These are phyloP conservation scores for Pseudoatta argentina DNA, from an alignment of 1,140 invertebrate species.

Conservation along the genomic window DNA sequence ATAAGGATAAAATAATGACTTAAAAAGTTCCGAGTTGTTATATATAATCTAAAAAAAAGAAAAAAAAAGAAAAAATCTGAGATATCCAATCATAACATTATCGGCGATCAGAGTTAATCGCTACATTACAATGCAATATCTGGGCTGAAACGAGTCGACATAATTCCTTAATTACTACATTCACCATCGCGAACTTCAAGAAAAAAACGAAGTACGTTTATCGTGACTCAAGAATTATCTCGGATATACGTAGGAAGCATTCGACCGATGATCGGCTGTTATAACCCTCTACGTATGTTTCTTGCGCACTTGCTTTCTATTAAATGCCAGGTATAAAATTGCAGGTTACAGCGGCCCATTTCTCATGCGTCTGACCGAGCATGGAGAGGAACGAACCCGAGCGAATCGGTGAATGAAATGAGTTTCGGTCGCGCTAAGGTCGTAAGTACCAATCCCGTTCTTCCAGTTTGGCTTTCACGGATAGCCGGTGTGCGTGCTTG, in stretches of 20 bases:
- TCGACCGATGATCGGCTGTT: slow-evolving; percentile 40
- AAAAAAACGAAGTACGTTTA: slow-evolving; percentile 16
- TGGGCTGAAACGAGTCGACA: slow-evolving; percentile 25
- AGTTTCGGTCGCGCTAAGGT: slow-evolving; percentile 72
- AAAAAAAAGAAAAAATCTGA: neutral
- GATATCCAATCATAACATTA: slow-evolving; percentile 18
- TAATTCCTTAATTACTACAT: slow-evolving; percentile 56
- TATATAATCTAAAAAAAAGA: neutral
- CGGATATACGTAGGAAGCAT: slow-evolving; percentile 28
- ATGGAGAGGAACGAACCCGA: slow-evolving; percentile 46
- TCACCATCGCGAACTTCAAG: neutral
- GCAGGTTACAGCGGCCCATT: slow-evolving; percentile 71
- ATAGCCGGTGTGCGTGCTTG: neutral
- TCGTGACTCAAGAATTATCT: slow-evolving; percentile 45
- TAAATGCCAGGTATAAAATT: slow-evolving; percentile 75
- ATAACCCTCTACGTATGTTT: slow-evolving; percentile 54
- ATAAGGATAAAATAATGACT: neutral
- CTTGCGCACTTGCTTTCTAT: slow-evolving; percentile 71
- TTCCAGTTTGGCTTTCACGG: slow-evolving; percentile 69
- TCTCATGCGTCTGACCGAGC: slow-evolving; percentile 61
- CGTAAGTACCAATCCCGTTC: slow-evolving; percentile 74
- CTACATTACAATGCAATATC: slow-evolving; percentile 10
- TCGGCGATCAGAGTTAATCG: slow-evolving; percentile 9
- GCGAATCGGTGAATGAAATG: slow-evolving; percentile 75
- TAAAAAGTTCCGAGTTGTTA: neutral